phyloP scores from a whole-genome alignment of 2,113 vertebrate genomes.

The Pollachius pollachius region DNA sequence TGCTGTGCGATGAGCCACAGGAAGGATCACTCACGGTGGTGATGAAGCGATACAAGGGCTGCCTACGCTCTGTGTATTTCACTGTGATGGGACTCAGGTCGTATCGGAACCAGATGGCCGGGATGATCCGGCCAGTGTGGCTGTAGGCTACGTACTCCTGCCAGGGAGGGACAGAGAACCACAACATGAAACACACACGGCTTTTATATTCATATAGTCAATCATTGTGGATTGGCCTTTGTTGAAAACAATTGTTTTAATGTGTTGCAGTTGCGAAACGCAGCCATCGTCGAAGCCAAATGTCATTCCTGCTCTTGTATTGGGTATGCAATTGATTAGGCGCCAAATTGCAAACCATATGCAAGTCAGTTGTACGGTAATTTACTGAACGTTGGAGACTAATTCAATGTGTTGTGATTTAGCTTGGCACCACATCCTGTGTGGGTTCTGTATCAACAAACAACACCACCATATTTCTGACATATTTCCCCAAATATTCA shows the following conservation, averaged over 20 bases:
- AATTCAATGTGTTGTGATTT: neutral
- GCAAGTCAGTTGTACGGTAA: no score
- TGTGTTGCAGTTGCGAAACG: no score
- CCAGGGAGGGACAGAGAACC: neutral
- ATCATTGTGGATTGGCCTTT: no score
- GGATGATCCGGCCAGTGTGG: slow-evolving; percentile 96
- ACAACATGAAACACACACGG: neutral
- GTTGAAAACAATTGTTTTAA: no score
- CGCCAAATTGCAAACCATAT: no score
- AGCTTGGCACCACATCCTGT: neutral
- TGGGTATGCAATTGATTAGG: no score
- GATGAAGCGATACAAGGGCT: slow-evolving; percentile 96
- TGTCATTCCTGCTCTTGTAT: no score
- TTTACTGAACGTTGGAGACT: neutral
- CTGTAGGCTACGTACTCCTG: slow-evolving; percentile 98
- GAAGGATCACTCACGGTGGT: slow-evolving; percentile 85
- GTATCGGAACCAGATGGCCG: slow-evolving; percentile 98
- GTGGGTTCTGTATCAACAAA: neutral
- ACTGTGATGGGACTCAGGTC: slow-evolving; percentile 99
- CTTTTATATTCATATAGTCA: no score
- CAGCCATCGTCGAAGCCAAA: no score
- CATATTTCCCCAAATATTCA: neutral
- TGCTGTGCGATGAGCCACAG: neutral
- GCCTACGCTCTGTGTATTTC: slow-evolving; percentile 95
- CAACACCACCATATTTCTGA: neutral